phyloP scores from a whole-genome alignment of 1,140 invertebrate genomes.

The Daktulosphaira vitifoliae region DNA sequence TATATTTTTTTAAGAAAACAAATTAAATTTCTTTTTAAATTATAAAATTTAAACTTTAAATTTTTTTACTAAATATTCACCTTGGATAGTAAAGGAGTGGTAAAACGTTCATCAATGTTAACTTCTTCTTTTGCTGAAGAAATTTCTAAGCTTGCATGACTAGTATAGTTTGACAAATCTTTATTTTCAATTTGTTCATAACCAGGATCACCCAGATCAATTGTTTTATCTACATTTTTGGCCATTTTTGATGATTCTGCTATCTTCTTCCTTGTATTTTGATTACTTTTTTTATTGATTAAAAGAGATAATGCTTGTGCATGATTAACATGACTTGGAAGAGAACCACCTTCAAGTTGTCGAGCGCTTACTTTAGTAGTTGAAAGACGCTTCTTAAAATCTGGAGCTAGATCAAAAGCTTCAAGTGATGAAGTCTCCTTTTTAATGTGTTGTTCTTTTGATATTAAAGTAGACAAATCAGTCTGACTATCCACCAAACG shows the following conservation, averaged over 20 bases:
- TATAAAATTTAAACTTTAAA: too few relatives aligned
- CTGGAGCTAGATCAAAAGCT: conserved; percentile 24
- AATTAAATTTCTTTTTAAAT: too few relatives aligned
- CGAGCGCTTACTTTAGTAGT: conserved; percentile 43
- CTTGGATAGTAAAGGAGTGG: conserved; percentile 11
- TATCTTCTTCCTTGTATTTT: conserved; percentile 19
- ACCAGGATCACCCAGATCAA: conserved; percentile 18
- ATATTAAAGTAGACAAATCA: conserved; percentile 28
- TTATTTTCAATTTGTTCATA: conserved; percentile 5
- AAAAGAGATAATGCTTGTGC: conserved; percentile 23
- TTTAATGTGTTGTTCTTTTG: conserved; percentile 18
- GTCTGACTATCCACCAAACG: conserved; percentile 30
- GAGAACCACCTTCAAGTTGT: conserved; percentile 56
- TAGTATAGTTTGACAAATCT: conserved; percentile 24
- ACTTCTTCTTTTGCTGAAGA: conserved; percentile 14
- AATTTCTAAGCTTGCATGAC: conserved; percentile 29
- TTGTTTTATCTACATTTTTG: conserved; percentile 12
- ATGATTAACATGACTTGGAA: conserved; percentile 52
- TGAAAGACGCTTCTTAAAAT: conserved; percentile 14
- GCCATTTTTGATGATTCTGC: conserved; percentile 27
- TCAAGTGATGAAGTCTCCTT: conserved; percentile 23
- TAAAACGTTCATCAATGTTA: conserved; percentile 21
- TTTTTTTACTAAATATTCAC: too few relatives aligned
- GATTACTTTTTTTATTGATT: conserved; percentile 22
- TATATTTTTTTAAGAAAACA: too few relatives aligned